Evolutionary conservation across 2,797 vertebrate species (phyloP).

Genomic region (Bryconaethiops microstoma): DNA sequence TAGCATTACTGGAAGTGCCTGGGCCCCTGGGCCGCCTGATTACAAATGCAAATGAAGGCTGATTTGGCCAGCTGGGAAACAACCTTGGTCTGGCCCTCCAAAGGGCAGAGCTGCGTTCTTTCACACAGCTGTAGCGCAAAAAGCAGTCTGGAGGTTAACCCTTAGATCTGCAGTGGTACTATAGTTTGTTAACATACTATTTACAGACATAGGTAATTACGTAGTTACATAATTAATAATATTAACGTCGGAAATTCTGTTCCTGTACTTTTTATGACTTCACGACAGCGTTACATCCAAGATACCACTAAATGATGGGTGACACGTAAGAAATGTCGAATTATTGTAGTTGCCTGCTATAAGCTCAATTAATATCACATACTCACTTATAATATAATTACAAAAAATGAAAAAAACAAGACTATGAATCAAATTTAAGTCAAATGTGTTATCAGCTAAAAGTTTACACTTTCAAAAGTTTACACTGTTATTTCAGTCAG

Average conservation of each 20-base stretch:
- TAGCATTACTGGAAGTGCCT: slow-evolving; percentile 30
- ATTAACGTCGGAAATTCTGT: background rate
- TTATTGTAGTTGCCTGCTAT: too few species aligned
- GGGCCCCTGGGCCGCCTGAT: slow-evolving; percentile 33
- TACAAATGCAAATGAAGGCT: slow-evolving; percentile 50
- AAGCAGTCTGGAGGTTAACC: background rate
- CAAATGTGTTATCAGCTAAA: background rate
- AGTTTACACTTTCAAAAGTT: background rate
- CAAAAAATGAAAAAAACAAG: too few species aligned
- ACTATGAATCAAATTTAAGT: too few species aligned
- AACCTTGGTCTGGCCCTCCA: slow-evolving; percentile 46
- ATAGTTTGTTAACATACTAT: background rate
- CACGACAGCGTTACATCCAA: too few species aligned
- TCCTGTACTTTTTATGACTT: background rate
- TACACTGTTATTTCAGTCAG: background rate
- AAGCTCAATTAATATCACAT: too few species aligned
- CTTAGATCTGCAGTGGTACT: background rate
- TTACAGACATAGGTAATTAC: background rate
- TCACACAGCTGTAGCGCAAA: background rate
- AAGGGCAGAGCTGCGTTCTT: slow-evolving; percentile 27
- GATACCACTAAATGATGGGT: too few species aligned
- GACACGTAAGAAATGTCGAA: too few species aligned
- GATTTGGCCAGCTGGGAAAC: slow-evolving; percentile 44
- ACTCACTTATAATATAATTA: too few species aligned
- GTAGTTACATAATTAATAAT: background rate